Percentiles rank a stretch among this genome's conserved stretches.
phyloP scores from a whole-genome alignment of 2,888 invertebrate genomes.

The Resseliella maxima region DNA sequence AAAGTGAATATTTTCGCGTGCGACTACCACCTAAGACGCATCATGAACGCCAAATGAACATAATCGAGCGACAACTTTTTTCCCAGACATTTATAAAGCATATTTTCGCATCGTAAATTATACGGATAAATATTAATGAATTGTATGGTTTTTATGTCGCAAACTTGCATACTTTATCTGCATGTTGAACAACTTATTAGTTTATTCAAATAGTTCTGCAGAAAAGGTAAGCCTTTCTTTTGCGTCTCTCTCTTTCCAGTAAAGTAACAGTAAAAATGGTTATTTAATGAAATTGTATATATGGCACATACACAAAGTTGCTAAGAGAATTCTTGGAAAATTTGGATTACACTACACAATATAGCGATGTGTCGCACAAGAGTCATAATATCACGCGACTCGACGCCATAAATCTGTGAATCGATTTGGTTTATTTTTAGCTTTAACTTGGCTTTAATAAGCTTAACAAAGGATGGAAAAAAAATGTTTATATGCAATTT shows the following conservation, averaged over 20 bases:
- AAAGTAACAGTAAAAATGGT: neutral
- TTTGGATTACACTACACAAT: neutral
- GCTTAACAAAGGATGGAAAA: neutral
- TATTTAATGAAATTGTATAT: constrained; percentile 10
- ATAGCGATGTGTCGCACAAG: neutral
- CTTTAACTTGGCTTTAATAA: neutral
- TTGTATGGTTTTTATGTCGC: constrained; percentile 14
- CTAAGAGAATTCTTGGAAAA: neutral
- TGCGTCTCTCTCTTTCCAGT: neutral
- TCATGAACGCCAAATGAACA: neutral
- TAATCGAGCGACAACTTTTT: neutral
- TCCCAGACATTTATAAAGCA: constrained; percentile 10
- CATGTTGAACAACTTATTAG: constrained; percentile 30
- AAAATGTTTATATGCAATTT: neutral
- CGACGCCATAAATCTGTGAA: constrained; percentile 4
- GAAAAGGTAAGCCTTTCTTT: neutral
- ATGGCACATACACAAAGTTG: neutral
- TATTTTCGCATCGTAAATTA: constrained; percentile 49
- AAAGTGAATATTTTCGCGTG: neutral
- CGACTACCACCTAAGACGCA: neutral
- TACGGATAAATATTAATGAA: constrained; percentile 55
- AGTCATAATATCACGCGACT: constrained; percentile 18
- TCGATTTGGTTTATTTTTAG: neutral
- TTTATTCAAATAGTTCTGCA: neutral
- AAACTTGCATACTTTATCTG: constrained; percentile 45